phyloP scores from a whole-genome alignment of 2,888 invertebrate species.

The Brachyptera putata region DNA sequence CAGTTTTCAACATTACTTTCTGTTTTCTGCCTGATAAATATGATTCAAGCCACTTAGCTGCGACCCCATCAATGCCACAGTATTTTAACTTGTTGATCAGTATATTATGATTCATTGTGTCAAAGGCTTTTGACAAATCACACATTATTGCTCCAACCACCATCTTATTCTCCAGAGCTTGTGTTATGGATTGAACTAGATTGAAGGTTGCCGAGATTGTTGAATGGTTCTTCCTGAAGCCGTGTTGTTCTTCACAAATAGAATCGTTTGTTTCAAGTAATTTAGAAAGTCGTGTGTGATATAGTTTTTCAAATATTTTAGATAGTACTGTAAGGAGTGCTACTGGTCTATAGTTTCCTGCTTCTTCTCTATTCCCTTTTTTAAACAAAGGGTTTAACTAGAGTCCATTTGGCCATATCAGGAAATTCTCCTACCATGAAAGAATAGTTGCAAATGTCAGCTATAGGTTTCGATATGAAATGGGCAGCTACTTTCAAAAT shows the following conservation, averaged over 20 bases:
- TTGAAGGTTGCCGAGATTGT: constrained; percentile 3
- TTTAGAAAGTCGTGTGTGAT: neutral
- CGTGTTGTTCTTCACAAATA: neutral
- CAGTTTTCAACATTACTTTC: neutral
- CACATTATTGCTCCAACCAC: neutral
- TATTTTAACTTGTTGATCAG: neutral
- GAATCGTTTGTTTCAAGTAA: neutral
- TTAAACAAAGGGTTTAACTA: neutral
- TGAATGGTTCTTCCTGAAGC: neutral
- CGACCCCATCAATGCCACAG: neutral
- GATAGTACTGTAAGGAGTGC: neutral
- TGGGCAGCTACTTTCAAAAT: neutral
- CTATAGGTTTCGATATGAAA: neutral
- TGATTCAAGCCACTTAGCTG: neutral
- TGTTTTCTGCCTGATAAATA: constrained; percentile 1
- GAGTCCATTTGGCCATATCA: neutral
- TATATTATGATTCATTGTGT: constrained; percentile 5
- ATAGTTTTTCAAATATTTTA: constrained; percentile 3
- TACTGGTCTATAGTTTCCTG: constrained; percentile 2
- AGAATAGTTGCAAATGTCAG: neutral
- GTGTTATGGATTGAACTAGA: neutral
- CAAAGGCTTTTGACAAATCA: constrained; percentile 15
- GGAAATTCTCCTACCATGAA: neutral
- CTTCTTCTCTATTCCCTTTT: neutral
- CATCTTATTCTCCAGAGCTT: constrained; percentile 2